A percentile compares a stretch with the other conserved stretches of the same genome.
phyloP scores from a whole-genome alignment of 2,888 invertebrate genomes.

The Malthinus seriepunctatus region DNA sequence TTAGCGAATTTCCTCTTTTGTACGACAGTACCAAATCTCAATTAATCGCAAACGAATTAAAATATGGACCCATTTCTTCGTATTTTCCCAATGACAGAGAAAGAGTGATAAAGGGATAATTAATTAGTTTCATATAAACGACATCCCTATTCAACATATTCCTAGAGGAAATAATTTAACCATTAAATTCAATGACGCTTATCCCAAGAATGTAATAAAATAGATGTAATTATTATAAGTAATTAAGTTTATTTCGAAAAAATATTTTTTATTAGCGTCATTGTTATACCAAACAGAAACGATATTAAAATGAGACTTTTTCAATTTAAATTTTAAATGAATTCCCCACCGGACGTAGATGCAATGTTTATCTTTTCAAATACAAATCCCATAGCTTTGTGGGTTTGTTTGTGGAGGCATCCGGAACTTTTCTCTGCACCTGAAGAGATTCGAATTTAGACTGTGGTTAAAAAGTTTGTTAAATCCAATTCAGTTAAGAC shows the following conservation, averaged over 20 bases:
- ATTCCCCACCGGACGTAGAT: constrained; percentile 12
- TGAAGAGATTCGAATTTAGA: constrained; percentile 18
- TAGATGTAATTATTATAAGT: not conserved
- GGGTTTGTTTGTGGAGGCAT: constrained; percentile 24
- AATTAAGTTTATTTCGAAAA: too few species aligned
- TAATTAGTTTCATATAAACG: too few species aligned
- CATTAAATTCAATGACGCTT: too few species aligned
- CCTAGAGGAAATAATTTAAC: too few species aligned
- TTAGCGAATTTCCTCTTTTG: too few species aligned
- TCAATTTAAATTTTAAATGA: constrained; percentile 19
- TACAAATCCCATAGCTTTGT: constrained; percentile 26
- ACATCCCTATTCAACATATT: too few species aligned
- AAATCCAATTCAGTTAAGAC: constrained; percentile 3
- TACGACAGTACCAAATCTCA: too few species aligned
- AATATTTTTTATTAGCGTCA: not conserved
- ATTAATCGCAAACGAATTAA: too few species aligned
- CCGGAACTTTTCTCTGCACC: constrained; percentile 17
- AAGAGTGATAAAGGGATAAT: too few species aligned
- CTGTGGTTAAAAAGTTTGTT: constrained; percentile 13
- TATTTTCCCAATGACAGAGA: too few species aligned
- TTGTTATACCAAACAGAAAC: constrained; percentile 5
- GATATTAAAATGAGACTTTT: constrained; percentile 16
- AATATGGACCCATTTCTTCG: too few species aligned
- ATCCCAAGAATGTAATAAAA: not conserved
- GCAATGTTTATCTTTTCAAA: constrained; percentile 19